Evolutionary conservation across 2,797 vertebrate genomes (phyloP).

Genomic region (Ciconia nigra): DNA sequence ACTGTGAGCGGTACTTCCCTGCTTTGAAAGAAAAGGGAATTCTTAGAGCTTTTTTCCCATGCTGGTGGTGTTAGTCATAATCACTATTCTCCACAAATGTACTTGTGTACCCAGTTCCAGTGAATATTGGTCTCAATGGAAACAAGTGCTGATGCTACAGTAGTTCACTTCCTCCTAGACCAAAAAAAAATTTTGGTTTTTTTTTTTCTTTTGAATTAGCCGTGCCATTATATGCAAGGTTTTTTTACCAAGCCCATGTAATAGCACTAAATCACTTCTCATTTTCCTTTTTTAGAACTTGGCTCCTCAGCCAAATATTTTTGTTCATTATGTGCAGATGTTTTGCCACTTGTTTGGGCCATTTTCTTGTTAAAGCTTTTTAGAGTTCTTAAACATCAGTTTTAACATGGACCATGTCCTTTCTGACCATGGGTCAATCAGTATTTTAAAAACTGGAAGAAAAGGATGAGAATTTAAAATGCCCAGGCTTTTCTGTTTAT

Average conservation of each 20-base stretch:
- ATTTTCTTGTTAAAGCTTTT: not conserved
- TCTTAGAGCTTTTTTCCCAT: conserved; percentile 45
- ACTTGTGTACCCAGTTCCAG: not conserved
- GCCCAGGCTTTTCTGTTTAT: not conserved
- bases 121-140: not conserved
- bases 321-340: not conserved
- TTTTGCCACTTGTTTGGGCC: conserved; percentile 10
- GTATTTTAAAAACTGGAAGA: not conserved
- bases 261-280: not conserved
- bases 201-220: not conserved
- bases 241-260: not conserved
- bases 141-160: conserved; percentile 11
- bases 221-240: not conserved
- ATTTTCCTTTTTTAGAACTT: conserved; percentile 32
- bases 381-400: not conserved
- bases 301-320: not conserved
- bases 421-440: not conserved
- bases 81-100: not conserved
- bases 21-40: conserved; percentile 35
- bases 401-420: not conserved
- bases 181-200: not conserved
- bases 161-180: conserved; percentile 8
- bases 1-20: not conserved
- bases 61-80: conserved; percentile 2
- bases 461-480: not conserved